Evolutionary conservation across 2,888 invertebrate genomes (phyloP).

Genomic region (Nemoura dubitans): DNA sequence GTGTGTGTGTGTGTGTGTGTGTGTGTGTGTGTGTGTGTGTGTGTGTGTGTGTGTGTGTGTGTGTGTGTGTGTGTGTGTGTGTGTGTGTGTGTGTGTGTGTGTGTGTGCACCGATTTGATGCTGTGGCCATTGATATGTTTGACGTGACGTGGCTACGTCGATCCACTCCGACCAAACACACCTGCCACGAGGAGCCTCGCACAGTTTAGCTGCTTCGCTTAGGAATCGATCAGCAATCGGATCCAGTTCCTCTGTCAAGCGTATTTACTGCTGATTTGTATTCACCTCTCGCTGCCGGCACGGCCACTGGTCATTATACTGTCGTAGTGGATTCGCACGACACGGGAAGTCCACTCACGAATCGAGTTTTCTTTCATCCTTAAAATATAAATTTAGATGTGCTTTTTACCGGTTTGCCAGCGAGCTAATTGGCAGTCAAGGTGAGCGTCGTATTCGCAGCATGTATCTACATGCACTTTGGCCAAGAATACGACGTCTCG

Average conservation of each 20-base stretch:
- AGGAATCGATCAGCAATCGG: neutral
- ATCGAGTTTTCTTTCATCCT: conserved; percentile 27
- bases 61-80: too few species aligned
- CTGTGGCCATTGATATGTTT: neutral
- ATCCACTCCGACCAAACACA: neutral
- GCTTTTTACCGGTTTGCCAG: conserved; percentile 23
- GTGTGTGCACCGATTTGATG: too few species aligned
- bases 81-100: too few species aligned
- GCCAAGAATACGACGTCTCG: conserved; percentile 32
- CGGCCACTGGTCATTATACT: neutral
- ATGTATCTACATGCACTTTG: neutral
- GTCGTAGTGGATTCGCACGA: conserved; percentile 26
- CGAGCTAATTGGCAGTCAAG: conserved; percentile 38
- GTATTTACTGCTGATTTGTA: neutral
- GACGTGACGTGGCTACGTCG: neutral
- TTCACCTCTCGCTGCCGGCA: neutral
- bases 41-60: too few species aligned
- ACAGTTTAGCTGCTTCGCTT: neutral
- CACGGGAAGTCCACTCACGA: conserved; percentile 7
- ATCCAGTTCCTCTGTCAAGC: neutral
- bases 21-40: too few species aligned
- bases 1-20: too few species aligned
- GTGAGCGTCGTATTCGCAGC: neutral
- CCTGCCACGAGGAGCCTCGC: neutral
- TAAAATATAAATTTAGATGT: conserved; percentile 27